phyloP scores from a whole-genome alignment of 2,888 invertebrate genomes.

The Monochamus alternatus region DNA sequence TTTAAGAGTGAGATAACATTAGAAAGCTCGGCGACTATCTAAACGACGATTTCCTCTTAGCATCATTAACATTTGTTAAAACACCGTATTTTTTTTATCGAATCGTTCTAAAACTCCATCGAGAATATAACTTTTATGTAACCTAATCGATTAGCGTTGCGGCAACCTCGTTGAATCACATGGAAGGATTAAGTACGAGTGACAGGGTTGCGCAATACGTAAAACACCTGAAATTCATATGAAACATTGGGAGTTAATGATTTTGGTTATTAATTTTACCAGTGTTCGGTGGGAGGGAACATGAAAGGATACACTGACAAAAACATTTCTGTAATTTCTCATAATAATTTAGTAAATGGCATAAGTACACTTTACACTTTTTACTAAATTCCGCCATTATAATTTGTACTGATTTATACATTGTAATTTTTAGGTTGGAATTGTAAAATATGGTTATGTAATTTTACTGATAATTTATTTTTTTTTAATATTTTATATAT shows the following conservation, averaged over 20 bases:
- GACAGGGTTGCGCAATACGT: background rate
- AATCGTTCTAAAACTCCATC: background rate
- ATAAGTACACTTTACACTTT: too few species aligned
- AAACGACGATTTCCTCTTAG: background rate
- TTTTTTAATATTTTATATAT: too few species aligned
- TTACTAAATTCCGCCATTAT: too few species aligned
- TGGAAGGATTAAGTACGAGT: background rate
- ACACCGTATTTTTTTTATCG: background rate
- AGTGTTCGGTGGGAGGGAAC: background rate
- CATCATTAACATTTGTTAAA: background rate
- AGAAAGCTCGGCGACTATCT: background rate
- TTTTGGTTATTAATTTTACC: background rate
- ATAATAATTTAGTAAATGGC: too few species aligned
- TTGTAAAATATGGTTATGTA: too few species aligned
- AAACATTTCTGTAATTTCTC: too few species aligned
- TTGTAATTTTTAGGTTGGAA: too few species aligned
- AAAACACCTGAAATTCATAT: background rate
- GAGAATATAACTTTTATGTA: background rate
- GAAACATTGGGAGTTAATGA: background rate
- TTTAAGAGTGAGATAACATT: background rate
- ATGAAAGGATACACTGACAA: too few species aligned
- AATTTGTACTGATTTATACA: too few species aligned
- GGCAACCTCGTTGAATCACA: background rate
- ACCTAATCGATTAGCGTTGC: background rate
- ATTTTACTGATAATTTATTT: too few species aligned